These are phyloP conservation scores for Clavelina lepadiformis DNA, from an alignment of 23 tunicate species.

Conservation along the genomic window DNA sequence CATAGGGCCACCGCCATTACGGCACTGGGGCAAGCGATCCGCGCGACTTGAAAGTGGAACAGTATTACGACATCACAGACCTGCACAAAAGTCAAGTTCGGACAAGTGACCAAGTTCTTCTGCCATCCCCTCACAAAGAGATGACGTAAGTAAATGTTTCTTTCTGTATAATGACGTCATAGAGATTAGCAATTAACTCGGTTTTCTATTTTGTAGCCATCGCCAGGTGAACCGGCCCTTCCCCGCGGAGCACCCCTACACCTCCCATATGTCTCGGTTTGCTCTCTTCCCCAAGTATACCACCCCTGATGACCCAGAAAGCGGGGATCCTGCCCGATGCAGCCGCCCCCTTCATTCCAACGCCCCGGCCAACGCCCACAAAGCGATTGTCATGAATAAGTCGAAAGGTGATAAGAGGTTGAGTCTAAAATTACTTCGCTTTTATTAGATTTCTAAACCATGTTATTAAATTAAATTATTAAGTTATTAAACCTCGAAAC, in stretches of 20 bases:
- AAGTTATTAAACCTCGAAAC: too few species aligned
- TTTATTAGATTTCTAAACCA: too few species aligned
- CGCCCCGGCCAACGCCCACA: conserved; percentile 50
- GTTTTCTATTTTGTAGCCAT: conserved; percentile 42
- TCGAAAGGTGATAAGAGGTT: conserved; percentile 88
- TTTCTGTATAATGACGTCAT: not conserved
- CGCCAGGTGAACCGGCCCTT: conserved; percentile 68
- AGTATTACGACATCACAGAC: conserved; percentile 76
- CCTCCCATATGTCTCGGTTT: conserved; percentile 70
- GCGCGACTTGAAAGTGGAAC: conserved; percentile 50
- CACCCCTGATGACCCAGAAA: conserved; percentile 72
- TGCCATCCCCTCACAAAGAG: conserved; percentile 53
- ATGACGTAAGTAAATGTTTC: conserved; percentile 52
- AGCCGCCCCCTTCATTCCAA: conserved; percentile 47
- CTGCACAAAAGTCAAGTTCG: conserved; percentile 75
- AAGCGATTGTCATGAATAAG: conserved; percentile 38
- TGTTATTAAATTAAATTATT: too few species aligned
- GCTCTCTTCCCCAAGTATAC: conserved; percentile 68
- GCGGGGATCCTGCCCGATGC: conserved; percentile 66
- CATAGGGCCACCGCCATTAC: conserved; percentile 90
- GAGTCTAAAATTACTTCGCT: too few species aligned
- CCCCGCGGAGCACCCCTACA: conserved; percentile 88
- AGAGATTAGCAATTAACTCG: not conserved
- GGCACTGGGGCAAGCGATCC: conserved; percentile 75
- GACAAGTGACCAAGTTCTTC: conserved; percentile 85